phyloP scores from a whole-genome alignment of 1,140 invertebrate species.

The Himalopsyche phryganea region DNA sequence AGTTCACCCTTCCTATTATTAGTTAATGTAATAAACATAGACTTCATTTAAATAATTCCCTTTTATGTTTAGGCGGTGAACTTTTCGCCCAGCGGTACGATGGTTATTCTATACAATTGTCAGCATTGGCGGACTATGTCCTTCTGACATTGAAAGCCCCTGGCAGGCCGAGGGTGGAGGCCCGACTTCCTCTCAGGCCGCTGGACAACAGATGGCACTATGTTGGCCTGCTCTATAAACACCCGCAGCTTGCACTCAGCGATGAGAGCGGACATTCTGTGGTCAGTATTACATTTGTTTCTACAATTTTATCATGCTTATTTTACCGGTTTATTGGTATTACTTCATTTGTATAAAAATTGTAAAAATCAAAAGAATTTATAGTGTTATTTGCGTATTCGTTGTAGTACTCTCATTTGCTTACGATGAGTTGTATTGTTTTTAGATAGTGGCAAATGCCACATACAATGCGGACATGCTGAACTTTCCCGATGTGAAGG shows the following conservation, averaged over 20 bases:
- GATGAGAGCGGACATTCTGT: constrained; percentile 43
- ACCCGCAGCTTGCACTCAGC: constrained; percentile 44
- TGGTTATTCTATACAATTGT: constrained; percentile 61
- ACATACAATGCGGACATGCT: constrained; percentile 73
- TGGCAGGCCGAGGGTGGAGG: constrained; percentile 57
- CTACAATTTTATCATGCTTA: too few species aligned
- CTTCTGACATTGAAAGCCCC: constrained; percentile 64
- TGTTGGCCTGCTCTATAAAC: constrained; percentile 62
- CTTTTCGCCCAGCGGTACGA: constrained; percentile 68
- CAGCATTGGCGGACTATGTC: constrained; percentile 64
- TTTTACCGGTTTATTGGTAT: too few species aligned
- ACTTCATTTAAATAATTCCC: too few species aligned
- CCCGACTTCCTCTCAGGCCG: constrained; percentile 61
- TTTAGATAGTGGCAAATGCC: constrained; percentile 71
- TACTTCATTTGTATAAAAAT: too few species aligned
- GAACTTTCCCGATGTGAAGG: constrained; percentile 63
- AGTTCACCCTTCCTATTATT: constrained; percentile 31
- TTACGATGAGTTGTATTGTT: constrained; percentile 18
- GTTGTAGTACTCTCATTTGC: too few species aligned
- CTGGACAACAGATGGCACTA: constrained; percentile 80
- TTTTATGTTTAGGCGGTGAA: constrained; percentile 66
- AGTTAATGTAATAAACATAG: too few species aligned
- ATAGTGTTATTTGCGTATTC: too few species aligned
- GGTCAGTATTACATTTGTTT: constrained; percentile 9
- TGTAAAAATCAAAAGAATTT: too few species aligned